Base-by-base conservation (phyloP, 53 echinoderm and acorn worm genomes). In the Patiria pectinifera region DNA sequence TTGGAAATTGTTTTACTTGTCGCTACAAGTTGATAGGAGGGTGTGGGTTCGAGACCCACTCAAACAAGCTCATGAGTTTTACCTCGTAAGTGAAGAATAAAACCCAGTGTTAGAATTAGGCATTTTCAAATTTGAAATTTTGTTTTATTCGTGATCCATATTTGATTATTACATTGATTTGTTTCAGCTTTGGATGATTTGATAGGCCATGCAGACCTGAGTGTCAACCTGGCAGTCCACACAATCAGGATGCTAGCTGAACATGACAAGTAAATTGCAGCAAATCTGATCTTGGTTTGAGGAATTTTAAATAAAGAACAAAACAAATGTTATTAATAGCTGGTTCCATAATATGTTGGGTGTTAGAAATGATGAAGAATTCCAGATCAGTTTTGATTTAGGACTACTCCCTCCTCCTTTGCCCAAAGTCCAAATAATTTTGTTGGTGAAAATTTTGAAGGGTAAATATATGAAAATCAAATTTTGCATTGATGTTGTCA, bases 141-240 rank as follows among this genome's bases (percentile, higher is more conserved):
- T 18, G 11, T 76, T 77, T 71, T 6, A 35, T 35, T 35, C 35
- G 0, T 0, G 35, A 35, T 0, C 35, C 35, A 35, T 35, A 35
- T 35, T 35, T 35, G 35, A 35, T 35, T 0, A 35, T 35, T 35
- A 35, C 35, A 35, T 35, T 35, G 35, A 35, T 35, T 35, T 35
- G 35, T 35, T 35, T 35, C 59, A 97, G 96, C 97, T 80, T 89
- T 97, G 23, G 97, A 97, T 77, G 97, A 97, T 69, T 89, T 95
- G 7, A 93, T 94, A 15, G 70, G 91, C 13, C 96, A 97, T 76
- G 62, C 92, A 66, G 93, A 94, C 47, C 71, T 97, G 76, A 92
- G 89, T 83, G 82, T 96, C 19, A 94, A 97, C 70, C 76, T 95
- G 11, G 97, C 96, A 16, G 89, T 94, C 80, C 85, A 95, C 26